phyloP scores from a whole-genome alignment of 2,888 invertebrate genomes.

The Pardosa pseudoannulata region DNA sequence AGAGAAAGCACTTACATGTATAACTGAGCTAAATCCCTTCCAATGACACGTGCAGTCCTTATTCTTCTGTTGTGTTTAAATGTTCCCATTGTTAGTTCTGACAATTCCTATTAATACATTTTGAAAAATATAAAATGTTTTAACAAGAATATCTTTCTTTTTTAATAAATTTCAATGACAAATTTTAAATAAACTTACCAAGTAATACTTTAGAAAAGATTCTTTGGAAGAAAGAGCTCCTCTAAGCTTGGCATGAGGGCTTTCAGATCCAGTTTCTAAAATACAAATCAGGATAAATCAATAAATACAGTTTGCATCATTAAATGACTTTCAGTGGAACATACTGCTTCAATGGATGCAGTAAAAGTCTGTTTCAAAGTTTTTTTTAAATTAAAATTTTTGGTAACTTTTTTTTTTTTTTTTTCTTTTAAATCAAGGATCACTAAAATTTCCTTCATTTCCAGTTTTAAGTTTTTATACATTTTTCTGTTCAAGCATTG shows the following conservation, averaged over 20 bases:
- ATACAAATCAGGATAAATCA: neutral
- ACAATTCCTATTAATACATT: constrained; percentile 88
- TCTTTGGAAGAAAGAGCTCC: constrained; percentile 93
- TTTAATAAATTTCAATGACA: no score
- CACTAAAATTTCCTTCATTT: no score
- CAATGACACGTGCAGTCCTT: constrained; percentile 91
- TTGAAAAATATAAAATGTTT: constrained; percentile 77
- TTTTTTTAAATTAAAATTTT: no score
- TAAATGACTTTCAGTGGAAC: no score
- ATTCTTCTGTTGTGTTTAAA: constrained; percentile 93
- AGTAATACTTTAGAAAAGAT: constrained; percentile 91
- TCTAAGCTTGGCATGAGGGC: constrained; percentile 89
- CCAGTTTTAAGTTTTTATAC: no score
- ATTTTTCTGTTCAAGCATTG: no score
- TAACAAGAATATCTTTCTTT: no score
- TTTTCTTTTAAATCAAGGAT: no score
- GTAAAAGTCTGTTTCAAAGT: no score
- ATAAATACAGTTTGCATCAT: neutral
- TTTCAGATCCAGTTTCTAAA: constrained; percentile 74
- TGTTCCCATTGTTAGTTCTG: constrained; percentile 96
- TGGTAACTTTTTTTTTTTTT: no score
- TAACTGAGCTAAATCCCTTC: constrained; percentile 91
- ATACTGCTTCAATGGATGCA: no score
- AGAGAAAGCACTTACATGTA: constrained; percentile 84
- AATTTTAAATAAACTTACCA: constrained; percentile 47